Conservation (phyloP, 1,140 invertebrate species). For the Rhyacophila brunnea region DNA sequence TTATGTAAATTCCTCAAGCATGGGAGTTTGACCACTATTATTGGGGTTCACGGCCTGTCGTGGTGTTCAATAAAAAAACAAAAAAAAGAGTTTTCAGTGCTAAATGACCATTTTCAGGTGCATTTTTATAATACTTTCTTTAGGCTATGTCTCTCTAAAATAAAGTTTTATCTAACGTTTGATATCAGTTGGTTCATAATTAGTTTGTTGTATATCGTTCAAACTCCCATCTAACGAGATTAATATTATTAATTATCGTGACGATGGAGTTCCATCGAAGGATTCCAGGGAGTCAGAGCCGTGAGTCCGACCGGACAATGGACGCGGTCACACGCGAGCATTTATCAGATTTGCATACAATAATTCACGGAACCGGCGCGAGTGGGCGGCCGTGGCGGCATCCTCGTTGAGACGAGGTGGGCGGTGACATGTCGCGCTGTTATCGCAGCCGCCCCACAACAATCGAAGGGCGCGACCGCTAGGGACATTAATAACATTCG, state of each 20-base stretch:
- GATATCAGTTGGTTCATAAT: no score
- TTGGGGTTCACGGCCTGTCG: no score
- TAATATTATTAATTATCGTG: not conserved
- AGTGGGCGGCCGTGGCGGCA: conserved; percentile 5
- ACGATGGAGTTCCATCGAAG: not conserved
- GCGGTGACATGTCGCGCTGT: conserved; percentile 8
- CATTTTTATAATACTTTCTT: no score
- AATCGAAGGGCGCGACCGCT: not conserved
- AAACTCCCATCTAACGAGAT: no score
- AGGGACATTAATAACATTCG: not conserved
- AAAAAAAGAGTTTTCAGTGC: no score
- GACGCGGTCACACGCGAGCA: conserved; percentile 9
- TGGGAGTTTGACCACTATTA: no score
- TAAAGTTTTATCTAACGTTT: no score
- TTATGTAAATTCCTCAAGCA: no score
- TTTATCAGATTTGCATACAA: conserved; percentile 31
- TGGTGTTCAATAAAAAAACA: no score
- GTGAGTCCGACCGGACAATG: not conserved
- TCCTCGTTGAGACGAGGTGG: conserved; percentile 2
- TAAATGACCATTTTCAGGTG: no score
- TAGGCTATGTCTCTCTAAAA: no score
- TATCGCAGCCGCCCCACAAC: not conserved
- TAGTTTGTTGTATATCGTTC: no score
- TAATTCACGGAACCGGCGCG: conserved; percentile 21
- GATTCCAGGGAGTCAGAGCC: not conserved